These are phyloP conservation scores for Aegypius monachus DNA, from an alignment of 2,113 vertebrate genomes.

Conservation along the genomic window DNA sequence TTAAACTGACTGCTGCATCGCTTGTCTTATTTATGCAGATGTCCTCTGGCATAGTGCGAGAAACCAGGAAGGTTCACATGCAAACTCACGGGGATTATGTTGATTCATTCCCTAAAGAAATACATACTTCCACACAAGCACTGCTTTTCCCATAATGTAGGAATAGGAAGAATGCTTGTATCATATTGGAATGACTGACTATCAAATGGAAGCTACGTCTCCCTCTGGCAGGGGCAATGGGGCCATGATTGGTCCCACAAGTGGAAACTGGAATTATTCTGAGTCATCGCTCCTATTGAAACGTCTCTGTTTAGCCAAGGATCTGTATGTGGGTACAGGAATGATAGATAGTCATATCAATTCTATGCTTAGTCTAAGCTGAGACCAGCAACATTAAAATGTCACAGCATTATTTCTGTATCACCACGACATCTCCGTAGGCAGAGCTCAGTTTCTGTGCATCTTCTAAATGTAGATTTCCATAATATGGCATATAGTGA, in stretches of 20 bases:
- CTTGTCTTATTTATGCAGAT: slow-evolving; percentile 12
- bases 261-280: not conserved
- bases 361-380: not conserved
- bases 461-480: not conserved
- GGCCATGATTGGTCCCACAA: not conserved
- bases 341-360: not conserved
- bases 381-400: slow-evolving; percentile 15
- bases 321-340: not conserved
- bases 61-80: not conserved
- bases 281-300: not conserved
- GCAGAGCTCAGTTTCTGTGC: not conserved
- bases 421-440: not conserved
- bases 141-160: not conserved
- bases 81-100: not conserved
- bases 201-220: not conserved
- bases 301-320: not conserved
- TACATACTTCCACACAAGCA: not conserved
- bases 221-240: not conserved
- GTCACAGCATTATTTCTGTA: not conserved
- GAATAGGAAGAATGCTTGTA: not conserved
- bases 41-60: rapidly evolving
- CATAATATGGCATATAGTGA: not conserved
- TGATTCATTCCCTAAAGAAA: not conserved
- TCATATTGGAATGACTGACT: not conserved
- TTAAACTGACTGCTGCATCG: not conserved